Evolutionary conservation across 1,140 invertebrate genomes (phyloP), one percentile per base, ranked within the genome.

Genomic region (Matsumurasca onukii): DNA sequence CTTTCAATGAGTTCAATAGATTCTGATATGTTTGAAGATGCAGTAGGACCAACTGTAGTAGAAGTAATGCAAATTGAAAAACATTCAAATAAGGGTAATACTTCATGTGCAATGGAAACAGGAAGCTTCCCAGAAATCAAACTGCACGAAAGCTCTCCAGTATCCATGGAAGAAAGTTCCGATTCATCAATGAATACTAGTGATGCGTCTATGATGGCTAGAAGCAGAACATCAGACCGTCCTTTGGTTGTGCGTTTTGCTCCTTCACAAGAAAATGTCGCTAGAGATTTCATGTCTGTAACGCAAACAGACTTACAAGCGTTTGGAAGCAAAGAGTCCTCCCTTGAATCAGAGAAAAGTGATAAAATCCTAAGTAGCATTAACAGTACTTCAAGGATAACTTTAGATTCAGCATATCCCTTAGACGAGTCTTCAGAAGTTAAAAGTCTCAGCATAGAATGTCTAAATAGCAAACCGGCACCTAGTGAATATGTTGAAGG

Each of bases 211-310:
- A 27, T 13, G 55, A 2, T 59, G 55, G 55, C 30, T 2, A 25
- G 25, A 27, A 59, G 55, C 24, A 59, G 30, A 29, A 59, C 55
- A 29, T 59, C 55, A 12, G 55, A 59, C 30, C 55, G 55, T 59
- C 55, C 55, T 59, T 27, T 59, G 55, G 25, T 59, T 24, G 30
- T 59, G 3, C 15, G 55, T 3, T 25, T 59, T 27, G 2, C 15
- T 27, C 15, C 22, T 25, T 59, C 55, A 39, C 55, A 13, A 9
- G 24, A 59, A 59, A 29, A 25, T 13, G 25, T 27, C 9, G 22
- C 15, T 20, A 17, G 24, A 29, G 55, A 27, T 59, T 27, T 59
- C 55, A 13, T 15, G 5, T 27, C 55, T 29, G 55, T 27, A 5
- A 22, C 24, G 3, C 5, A 51, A n/a, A 51, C 49, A n/a, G 49